Evolutionary conservation across 2,888 invertebrate species (phyloP), one percentile per base, ranked within the genome.

Genomic region (Netelia fuscicornis): DNA sequence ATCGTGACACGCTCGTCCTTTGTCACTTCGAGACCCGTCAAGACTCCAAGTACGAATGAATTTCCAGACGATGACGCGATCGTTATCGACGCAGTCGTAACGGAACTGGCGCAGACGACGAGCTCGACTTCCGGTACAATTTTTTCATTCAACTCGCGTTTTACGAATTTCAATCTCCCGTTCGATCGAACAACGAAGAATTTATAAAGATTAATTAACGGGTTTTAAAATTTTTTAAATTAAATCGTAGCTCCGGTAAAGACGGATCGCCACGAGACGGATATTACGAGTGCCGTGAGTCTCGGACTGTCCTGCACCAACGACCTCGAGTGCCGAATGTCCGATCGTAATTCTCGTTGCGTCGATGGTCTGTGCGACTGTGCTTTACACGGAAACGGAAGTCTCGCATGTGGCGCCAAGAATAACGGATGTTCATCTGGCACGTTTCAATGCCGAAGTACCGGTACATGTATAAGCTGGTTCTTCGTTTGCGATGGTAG

Each of bases 401-500:
- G 91, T 78, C 77, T 78, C 60, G 95, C 94, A 17, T 98, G 98
- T 93, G 96, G 96, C 20, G 97, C 97, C 0, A 94, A 95, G 68
- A 96, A 95, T 89, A 96, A 96, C 77, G 98, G 98, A 62, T 98
- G 98, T 92, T 95, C 97, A 87, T 96, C 96, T 17, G 97, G 97
- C 83, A 98, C 98, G 17, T 98, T 98, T 93, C 94, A 98, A 96
- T 98, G 98, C 92, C 97, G 97, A 44, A 97, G 97, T 75, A 96
- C 97, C 74, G 98, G 98, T 0, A 95, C 96, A 13, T 98, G 98
- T 93, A 97, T 98, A 91, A 98, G 98, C 90, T 98, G 98, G 98
- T 98, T 97, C 95, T 98, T 98, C 94, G 97, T 98, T 3, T 98
- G 98, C 93, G 98, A 98, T 92, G 97, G 97, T 10, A 96, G 97